Evolutionary conservation across 2,797 vertebrate genomes (phyloP).

Genomic region (Syngnathus acus): DNA sequence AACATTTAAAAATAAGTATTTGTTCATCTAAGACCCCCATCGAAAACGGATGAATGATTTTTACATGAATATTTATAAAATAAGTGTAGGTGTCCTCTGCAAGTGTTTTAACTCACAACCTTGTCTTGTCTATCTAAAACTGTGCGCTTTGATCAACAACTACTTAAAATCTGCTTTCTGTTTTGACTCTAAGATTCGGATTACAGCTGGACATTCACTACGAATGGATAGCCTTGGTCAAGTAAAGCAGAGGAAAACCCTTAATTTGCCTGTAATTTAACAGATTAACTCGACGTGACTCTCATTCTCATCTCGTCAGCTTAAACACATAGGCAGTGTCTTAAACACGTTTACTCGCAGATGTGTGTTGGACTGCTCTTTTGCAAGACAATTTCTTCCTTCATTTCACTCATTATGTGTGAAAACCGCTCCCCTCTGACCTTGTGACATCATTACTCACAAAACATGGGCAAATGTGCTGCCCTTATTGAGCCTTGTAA

Average conservation of each 20-base stretch:
- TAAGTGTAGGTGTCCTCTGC: neutral
- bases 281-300: neutral
- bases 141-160: neutral
- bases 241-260: neutral
- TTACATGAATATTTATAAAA: too few relatives aligned
- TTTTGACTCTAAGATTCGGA: slow-evolving; percentile 20
- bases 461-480: slow-evolving; percentile 59
- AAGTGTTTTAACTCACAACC: neutral
- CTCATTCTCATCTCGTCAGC: neutral
- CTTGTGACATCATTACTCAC: slow-evolving; percentile 68
- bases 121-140: neutral
- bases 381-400: slow-evolving; percentile 34
- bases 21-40: too few relatives aligned
- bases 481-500: slow-evolving; percentile 54
- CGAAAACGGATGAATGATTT: too few relatives aligned
- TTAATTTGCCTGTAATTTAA: neutral
- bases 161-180: neutral
- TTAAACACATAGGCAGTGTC: slow-evolving; percentile 25
- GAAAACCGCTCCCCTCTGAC: slow-evolving; percentile 56
- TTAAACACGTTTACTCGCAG: slow-evolving; percentile 44
- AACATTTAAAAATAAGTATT: too few relatives aligned
- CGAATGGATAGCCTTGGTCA: slow-evolving; percentile 16
- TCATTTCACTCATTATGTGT: slow-evolving; percentile 53
- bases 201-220: slow-evolving; percentile 38
- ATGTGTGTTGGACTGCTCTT: slow-evolving; percentile 21